Evolutionary conservation across 2,797 vertebrate species (phyloP).

Genomic region (Huso huso): DNA sequence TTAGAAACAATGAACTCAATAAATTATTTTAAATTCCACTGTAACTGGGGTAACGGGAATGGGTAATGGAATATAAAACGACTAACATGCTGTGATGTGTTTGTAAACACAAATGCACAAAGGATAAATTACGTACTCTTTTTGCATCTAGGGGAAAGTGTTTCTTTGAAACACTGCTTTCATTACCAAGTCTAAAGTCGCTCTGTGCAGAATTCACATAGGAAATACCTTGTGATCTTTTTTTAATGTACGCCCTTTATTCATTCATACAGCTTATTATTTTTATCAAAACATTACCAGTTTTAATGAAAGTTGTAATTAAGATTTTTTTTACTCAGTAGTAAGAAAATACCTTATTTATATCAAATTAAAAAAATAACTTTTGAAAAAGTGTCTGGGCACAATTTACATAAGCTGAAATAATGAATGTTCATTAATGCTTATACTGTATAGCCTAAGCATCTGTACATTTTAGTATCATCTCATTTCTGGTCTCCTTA

Average conservation of each 20-base stretch:
- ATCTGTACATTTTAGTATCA: too few relatives aligned
- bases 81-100: not conserved
- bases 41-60: not conserved
- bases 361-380: not conserved
- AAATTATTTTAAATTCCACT: too few relatives aligned
- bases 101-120: constrained; percentile 1
- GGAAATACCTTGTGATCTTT: not conserved
- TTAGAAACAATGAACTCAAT: too few relatives aligned
- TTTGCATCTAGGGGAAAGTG: not conserved
- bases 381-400: too few relatives aligned
- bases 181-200: not conserved
- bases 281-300: not conserved
- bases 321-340: not conserved
- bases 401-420: too few relatives aligned
- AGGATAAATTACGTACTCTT: not conserved
- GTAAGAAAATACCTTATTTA: not conserved
- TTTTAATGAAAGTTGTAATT: not conserved
- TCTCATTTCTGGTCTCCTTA: too few relatives aligned
- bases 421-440: too few relatives aligned
- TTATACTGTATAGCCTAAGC: too few relatives aligned
- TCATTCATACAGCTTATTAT: not conserved
- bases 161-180: constrained; percentile 11
- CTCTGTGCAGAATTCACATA: not conserved
- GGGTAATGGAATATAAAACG: not conserved
- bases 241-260: not conserved